Evolutionary conservation across 2,113 vertebrate genomes (phyloP), one percentile per base, ranked within the genome.

Genomic region (Chionodraco myersi): DNA sequence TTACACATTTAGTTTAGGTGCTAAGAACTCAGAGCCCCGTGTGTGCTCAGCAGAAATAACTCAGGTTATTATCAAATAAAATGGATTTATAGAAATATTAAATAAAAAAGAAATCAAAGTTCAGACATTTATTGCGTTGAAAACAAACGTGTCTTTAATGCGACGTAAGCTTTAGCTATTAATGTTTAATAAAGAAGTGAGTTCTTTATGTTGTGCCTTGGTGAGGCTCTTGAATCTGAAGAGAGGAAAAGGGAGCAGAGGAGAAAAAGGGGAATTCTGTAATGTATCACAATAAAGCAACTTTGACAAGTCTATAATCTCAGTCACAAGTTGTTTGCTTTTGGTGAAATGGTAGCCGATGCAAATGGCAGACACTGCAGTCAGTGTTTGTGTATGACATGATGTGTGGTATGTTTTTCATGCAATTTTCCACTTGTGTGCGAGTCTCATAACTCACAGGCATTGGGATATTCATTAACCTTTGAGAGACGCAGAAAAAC

Each of bases 391-490:
- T 61, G 72, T 62, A 41, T 61, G 66, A 61, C 67, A 16, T 72
- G 84, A 87, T 91, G 86, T 64, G 75, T 54, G 80, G 83, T 88
- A 78, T 91, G 86, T 90, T 92, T 91, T 88, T 87, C 60, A 74
- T 86, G 88, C 84, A 79, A 83, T 91, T 88, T 93, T 86, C 83
- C 86, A 91, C 89, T 91, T 80, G 75, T 80, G 52, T 59, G 56
- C 52, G 66, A 84, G 86, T 83, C 83, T 88, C 86, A 82, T 86
- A 88, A 90, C 87, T 87, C 73, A 41, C 80, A 85, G 69, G 73
- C 81, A 82, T 87, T 61, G 81, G 90, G 82, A 90, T 88, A 89
- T 93, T 95, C 93, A 95, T 95, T 95, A 95, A 95, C 93, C 94
- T 95, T 94, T 95, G 80, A 81, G 85, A 90, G 91, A 86, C 15